phyloP scores from a whole-genome alignment of 2,113 vertebrate genomes.

The Aspidoscelis tigris region DNA sequence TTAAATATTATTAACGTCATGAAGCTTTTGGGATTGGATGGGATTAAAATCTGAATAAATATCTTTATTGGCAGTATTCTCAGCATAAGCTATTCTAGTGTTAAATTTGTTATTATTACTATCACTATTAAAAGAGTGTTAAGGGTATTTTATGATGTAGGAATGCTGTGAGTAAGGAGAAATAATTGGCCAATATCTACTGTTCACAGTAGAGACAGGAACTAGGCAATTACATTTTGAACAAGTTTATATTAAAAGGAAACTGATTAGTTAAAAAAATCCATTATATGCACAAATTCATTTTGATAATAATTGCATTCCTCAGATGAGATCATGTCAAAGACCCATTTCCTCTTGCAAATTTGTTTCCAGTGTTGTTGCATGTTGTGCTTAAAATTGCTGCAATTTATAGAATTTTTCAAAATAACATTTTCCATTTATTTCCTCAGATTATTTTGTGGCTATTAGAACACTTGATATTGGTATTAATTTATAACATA shows the following conservation, averaged over 20 bases:
- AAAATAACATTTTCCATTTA: slow-evolving; percentile 31
- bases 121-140: neutral
- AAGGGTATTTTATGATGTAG: neutral
- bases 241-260: slow-evolving; percentile 13
- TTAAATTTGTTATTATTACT: slow-evolving; percentile 6
- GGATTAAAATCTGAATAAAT: neutral
- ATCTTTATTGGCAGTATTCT: neutral
- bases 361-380: fast-evolving
- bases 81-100: slow-evolving; percentile 5
- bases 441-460: neutral
- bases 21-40: neutral
- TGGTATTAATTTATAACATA: neutral
- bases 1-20: slow-evolving; percentile 1
- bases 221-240: slow-evolving; percentile 10
- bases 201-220: slow-evolving; percentile 19
- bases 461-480: neutral
- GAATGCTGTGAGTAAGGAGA: neutral
- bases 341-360: neutral
- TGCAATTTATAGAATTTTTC: neutral
- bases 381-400: slow-evolving; percentile 20
- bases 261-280: slow-evolving; percentile 1
- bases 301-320: neutral
- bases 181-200: slow-evolving; percentile 13
- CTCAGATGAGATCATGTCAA: neutral
- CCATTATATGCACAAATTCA: fast-evolving